A percentile compares a stretch with the other conserved stretches of the same genome.
phyloP scores from a whole-genome alignment of 2,888 invertebrate species.

The Idaea biselata region DNA sequence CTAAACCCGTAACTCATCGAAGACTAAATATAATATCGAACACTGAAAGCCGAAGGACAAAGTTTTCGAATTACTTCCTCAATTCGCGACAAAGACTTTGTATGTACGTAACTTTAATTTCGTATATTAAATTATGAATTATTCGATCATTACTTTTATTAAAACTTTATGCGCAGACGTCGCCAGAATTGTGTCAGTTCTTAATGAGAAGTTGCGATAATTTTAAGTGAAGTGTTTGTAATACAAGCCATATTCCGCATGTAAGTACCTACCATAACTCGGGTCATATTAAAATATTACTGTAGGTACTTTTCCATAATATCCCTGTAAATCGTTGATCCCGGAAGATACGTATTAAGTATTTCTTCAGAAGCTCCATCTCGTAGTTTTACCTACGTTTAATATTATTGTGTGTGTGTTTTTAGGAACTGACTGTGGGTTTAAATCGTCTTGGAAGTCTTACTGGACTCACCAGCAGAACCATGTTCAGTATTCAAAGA shows the following conservation, averaged over 20 bases:
- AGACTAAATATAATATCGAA: slow-evolving; percentile 42
- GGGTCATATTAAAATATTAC: neutral
- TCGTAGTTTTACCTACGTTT: too few relatives aligned
- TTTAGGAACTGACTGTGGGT: too few relatives aligned
- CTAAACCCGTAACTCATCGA: slow-evolving; percentile 22
- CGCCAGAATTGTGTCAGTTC: neutral
- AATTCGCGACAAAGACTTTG: slow-evolving; percentile 59
- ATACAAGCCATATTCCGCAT: neutral
- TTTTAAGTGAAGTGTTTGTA: neutral
- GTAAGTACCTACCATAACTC: neutral
- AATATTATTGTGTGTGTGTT: too few relatives aligned
- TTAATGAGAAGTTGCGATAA: neutral
- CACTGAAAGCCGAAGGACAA: slow-evolving; percentile 50
- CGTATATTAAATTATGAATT: neutral
- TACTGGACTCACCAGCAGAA: too few relatives aligned
- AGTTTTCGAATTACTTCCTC: slow-evolving; percentile 53
- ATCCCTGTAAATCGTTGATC: too few relatives aligned
- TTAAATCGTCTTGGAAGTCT: too few relatives aligned
- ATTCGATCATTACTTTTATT: neutral
- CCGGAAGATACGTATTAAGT: too few relatives aligned
- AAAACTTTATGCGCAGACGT: neutral
- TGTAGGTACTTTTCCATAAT: neutral
- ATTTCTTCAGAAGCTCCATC: too few relatives aligned
- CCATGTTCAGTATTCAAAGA: too few relatives aligned
- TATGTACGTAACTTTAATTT: slow-evolving; percentile 15